phyloP scores from a whole-genome alignment of 2,888 invertebrate species.

The Drosophila sordidapex region DNA sequence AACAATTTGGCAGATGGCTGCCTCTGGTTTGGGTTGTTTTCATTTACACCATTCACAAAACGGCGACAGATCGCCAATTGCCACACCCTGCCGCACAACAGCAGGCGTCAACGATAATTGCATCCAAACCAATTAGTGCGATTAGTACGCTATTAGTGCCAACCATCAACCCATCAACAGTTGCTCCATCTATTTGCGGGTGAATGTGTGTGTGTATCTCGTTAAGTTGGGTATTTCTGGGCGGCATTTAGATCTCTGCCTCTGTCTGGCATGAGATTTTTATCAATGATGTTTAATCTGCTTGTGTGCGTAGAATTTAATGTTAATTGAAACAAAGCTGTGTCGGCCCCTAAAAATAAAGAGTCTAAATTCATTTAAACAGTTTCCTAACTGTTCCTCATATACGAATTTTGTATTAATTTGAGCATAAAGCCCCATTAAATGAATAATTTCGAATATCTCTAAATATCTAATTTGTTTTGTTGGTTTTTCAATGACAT shows the following conservation, averaged over 20 bases:
- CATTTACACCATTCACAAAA: conserved; percentile 44
- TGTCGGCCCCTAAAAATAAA: conserved; percentile 5
- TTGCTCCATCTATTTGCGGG: conserved; percentile 8
- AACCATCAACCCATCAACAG: conserved; percentile 76
- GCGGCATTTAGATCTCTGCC: conserved; percentile 31
- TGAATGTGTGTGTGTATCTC: conserved; percentile 24
- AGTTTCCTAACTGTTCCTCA: background rate
- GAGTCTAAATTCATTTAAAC: background rate
- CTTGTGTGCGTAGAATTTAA: conserved; percentile 29
- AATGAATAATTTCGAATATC: background rate
- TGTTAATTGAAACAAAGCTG: conserved; percentile 48
- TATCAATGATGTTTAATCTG: conserved; percentile 59
- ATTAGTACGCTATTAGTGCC: conserved; percentile 79
- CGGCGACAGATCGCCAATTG: conserved; percentile 29
- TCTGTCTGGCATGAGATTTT: conserved; percentile 52
- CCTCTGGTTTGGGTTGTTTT: conserved; percentile 44
- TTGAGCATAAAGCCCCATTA: background rate
- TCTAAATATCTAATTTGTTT: background rate
- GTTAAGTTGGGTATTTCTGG: conserved; percentile 20
- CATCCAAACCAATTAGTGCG: conserved; percentile 78
- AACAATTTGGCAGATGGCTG: conserved; percentile 72
- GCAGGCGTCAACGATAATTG: conserved; percentile 75
- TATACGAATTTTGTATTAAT: background rate
- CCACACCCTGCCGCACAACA: conserved; percentile 27
- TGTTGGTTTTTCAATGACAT: background rate